Evolutionary conservation across 2,113 vertebrate genomes (phyloP), one percentile per base, ranked within the genome.

Genomic region (Cyprinodon brontotheroides): DNA sequence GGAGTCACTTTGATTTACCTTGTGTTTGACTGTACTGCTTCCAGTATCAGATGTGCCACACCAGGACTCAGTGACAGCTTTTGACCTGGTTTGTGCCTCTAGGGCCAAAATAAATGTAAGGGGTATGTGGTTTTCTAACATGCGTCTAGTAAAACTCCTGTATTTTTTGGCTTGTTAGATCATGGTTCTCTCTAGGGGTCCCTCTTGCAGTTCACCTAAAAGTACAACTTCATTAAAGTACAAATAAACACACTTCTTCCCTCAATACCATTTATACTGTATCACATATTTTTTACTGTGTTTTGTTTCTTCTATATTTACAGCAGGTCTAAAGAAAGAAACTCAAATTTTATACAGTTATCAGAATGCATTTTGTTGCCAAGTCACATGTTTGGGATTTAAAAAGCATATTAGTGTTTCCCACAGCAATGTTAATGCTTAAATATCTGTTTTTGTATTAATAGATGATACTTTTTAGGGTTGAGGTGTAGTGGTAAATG

Each of bases 61-160:
- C 39, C 60, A 17, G 43, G 17, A 17, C 57, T 45, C 22, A 36
- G 57, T 15, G 43, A 48, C 60, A 60, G 37, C 22, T 22, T 73
- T 59, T 75, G 61, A 38, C 67, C 41, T n/a, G 17, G 48, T 36
- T 74, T 43, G 14, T 69, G 5, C 40, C 64, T 68, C 41, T 68
- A 14, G 22, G 40, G 50, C 61, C 53, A 65, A 45, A n/a, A 0
- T 17, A 47, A 20, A 67, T 3, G 13, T 50, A n/a, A n/a, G n/a
- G n/a, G n/a, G 47, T 22, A 38, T 61, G 22, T 4, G 22, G 10
- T n/a, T n/a, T 61, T 47, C 29, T 7, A 15, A 47, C 45, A 61
- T 29, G 29, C 48, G 36, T 50, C 11, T 40, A 3, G 0, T 61
- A 45, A 47, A n/a, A 11, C 60, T n/a, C 7, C 4, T 59, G 20